Base-by-base conservation (phyloP, 30 jellyfish, hydroid and myxozoan species). In the Aurelia aurita region DNA sequence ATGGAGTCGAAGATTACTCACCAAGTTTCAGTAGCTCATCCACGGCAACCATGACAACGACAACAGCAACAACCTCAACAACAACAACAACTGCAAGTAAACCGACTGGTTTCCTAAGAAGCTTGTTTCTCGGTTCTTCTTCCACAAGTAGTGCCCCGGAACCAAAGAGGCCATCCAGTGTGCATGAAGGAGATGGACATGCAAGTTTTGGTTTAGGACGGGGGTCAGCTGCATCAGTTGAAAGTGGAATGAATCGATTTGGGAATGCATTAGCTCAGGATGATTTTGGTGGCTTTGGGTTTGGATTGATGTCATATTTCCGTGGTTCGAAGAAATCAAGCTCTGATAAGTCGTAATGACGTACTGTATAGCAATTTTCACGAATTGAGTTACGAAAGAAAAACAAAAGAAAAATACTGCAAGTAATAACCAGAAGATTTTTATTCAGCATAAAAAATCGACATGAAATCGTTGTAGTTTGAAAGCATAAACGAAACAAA, bases 301-400 rank as follows among this genome's bases (percentile, higher is more conserved):
- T 87, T 47, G 91, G 96, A 3, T 63, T 87, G 35, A 87, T 87
- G 96, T 87, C 96, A 19, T 84, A 71, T 72, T 84, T 84, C 53
- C 46, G 94, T 70, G 87, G 94, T 8, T 81, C 91, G 9, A 81
- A 81, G 70, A 64, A 65, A 4, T 60, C 79, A 7, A 77, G 15
- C 9, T 39, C 51, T 39, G 51, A 39, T 6, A 39, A 39, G 51
- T 39, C 51, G 13, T 39, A 15, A 39, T 39, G 9, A 39, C 9
- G 16, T 7, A 39, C 16, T 39, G 51, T 39, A 39, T 5, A 4
- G 51, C 51, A 39, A 39, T 39, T 39, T 3, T 39, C 51, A 39
- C 15, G 51, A 39, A 39, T 39, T 39, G 15, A 39, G 15, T 39
- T 7, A 39, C 51, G 51, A 39, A 39, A 39, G 51, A 39, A 39